Evolutionary conservation across 2,888 invertebrate genomes (phyloP).

Genomic region (Drosophila neotestacea): DNA sequence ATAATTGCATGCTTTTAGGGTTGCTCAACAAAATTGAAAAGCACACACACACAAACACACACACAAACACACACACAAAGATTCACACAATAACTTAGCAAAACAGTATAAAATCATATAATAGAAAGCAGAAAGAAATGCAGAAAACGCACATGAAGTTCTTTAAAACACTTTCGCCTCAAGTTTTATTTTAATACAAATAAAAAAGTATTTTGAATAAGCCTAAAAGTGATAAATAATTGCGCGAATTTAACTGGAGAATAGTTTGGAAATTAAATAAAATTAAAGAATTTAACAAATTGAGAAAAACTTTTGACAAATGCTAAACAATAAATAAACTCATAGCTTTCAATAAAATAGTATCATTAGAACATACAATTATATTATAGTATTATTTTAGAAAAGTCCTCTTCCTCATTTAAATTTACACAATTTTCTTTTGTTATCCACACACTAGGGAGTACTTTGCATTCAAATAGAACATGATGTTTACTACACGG

Average conservation of each 20-base stretch:
- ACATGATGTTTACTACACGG: no score
- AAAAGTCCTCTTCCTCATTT: no score
- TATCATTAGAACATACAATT: no score
- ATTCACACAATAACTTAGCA: slow-evolving; percentile 25
- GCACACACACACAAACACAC: slow-evolving; percentile 30
- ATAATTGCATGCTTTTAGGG: slow-evolving; percentile 80
- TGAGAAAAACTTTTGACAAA: no score
- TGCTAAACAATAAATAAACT: no score
- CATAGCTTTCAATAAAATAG: no score
- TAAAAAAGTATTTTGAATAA: neutral
- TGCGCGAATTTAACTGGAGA: neutral
- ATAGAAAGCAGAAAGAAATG: slow-evolving; percentile 11
- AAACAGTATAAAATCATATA: slow-evolving; percentile 11
- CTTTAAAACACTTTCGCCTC: slow-evolving; percentile 16
- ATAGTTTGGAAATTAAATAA: neutral
- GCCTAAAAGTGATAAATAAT: neutral
- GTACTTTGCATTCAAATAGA: no score
- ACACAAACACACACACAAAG: slow-evolving; percentile 5
- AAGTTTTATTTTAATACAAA: neutral
- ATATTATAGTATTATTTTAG: no score
- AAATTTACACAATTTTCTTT: no score
- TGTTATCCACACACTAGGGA: no score
- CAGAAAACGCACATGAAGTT: slow-evolving; percentile 16
- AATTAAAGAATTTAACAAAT: neutral
- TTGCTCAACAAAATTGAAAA: slow-evolving; percentile 68